Evolutionary conservation across 2,113 vertebrate genomes (phyloP).

Genomic region (Calyptommatus sinebrachiatus): DNA sequence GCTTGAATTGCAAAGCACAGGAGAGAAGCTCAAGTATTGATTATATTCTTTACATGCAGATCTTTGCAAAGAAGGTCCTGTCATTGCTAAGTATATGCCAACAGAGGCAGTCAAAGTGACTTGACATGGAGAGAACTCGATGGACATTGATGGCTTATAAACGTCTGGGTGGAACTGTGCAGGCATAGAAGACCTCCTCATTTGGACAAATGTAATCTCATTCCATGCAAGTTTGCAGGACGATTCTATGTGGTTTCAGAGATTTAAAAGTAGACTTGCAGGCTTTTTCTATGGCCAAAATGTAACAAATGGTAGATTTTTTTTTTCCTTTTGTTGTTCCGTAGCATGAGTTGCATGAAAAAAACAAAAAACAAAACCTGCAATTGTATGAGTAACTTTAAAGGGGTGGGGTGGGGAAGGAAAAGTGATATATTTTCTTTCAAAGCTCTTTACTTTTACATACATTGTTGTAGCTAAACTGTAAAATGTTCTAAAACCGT

Average conservation of each 20-base stretch:
- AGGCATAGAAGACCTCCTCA: conserved; percentile 76
- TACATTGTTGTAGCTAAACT: conserved; percentile 86
- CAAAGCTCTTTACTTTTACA: conserved; percentile 86
- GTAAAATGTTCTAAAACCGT: conserved; percentile 74
- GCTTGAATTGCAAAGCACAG: conserved; percentile 74
- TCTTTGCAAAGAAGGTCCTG: conserved; percentile 92
- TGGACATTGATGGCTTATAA: conserved; percentile 80
- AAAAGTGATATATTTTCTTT: conserved; percentile 82
- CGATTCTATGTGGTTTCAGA: conserved; percentile 73
- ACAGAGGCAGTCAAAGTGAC: conserved; percentile 89
- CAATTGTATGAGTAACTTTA: conserved; percentile 78
- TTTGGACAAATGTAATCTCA: conserved; percentile 78
- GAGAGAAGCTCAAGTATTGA: conserved; percentile 87
- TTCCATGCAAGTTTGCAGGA: conserved; percentile 81
- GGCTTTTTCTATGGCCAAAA: conserved; percentile 82
- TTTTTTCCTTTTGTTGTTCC: conserved; percentile 75
- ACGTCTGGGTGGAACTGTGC: conserved; percentile 81
- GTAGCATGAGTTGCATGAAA: conserved; percentile 93
- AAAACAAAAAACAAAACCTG: conserved; percentile 77
- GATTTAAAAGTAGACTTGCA: conserved; percentile 75
- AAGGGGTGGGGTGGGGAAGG: conserved; percentile 28
- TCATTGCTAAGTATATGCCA: conserved; percentile 93
- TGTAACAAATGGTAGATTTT: conserved; percentile 81
- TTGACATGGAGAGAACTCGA: conserved; percentile 81
- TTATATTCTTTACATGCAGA: conserved; percentile 93